Evolutionary conservation across 2,888 invertebrate species (phyloP), one percentile per base, ranked within the genome.

Genomic region (Choristoneura rosaceana): DNA sequence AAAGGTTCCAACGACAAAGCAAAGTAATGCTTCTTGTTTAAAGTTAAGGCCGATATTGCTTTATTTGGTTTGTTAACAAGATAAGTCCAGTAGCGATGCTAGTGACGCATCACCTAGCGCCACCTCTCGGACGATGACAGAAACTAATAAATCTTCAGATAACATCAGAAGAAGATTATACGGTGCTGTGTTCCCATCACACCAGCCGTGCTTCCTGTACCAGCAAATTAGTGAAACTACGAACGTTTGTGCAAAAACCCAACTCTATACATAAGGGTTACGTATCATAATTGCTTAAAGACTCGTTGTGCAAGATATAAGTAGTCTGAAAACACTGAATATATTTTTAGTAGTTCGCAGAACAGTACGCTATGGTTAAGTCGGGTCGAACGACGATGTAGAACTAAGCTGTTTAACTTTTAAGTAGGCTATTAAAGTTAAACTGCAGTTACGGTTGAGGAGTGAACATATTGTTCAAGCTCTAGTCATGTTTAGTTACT

Each of bases 81-180:
- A 90, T 86, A 89, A 89, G 82, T 87, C 83, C 85, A 84, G 88
- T 87, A 86, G 87, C 87, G 80, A 79, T 76, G 78, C 81, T 85
- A 90, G 87, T 90, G 92, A 91, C 87, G 92, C 93, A 90, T 90
- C 87, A 92, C 92, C 90, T 91, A 91, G 89, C 89, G 92, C 92
- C 93, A 93, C 92, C 93, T 93, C 88, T 89, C 84, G 91, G 88
- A 80, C 87, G 92, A 88, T 89, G 92, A 92, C 92, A 91, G 91
- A 87, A 86, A 86, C 88, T 90, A 93, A 93, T 94, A 94, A 94
- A 94, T 94, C 93, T 90, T 87, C 66, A 82, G 94, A 94, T 94
- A 94, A 94, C 90, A 93, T 94, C 94, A 91, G 89, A 87, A 86
- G 82, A 87, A 92, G 93, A 94, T 94, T 94, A 94, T 90, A 93